These are phyloP conservation scores for Aratinga solstitialis DNA, from an alignment of 2,797 vertebrate genomes.

Conservation along the genomic window DNA sequence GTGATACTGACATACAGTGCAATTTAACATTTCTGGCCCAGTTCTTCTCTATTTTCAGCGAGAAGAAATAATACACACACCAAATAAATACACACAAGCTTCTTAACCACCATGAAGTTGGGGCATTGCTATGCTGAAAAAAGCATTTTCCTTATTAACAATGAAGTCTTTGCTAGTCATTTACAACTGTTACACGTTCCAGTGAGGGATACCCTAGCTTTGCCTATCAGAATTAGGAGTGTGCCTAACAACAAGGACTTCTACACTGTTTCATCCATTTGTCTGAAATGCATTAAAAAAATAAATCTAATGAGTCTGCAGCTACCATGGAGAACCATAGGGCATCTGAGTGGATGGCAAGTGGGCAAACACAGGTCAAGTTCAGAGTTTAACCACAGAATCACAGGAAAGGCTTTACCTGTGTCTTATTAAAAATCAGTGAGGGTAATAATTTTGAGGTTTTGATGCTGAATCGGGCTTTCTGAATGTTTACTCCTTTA, in stretches of 20 bases:
- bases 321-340: not conserved
- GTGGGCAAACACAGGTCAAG: not conserved
- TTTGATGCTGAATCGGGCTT: not conserved
- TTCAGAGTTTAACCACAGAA: not conserved
- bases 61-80: not conserved
- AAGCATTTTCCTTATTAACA: not conserved
- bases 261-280: not conserved
- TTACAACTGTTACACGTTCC: not conserved
- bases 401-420: not conserved
- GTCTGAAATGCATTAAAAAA: not conserved
- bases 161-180: not conserved
- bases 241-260: not conserved
- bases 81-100: not conserved
- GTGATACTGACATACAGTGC: not conserved
- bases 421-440: not conserved
- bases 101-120: not conserved
- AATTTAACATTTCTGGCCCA: not conserved
- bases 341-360: not conserved
- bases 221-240: not conserved
- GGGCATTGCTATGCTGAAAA: not conserved
- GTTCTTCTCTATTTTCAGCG: not conserved
- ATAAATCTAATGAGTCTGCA: not conserved
- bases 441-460: not conserved
- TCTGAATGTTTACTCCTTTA: not conserved
- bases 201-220: not conserved